Conservation (phyloP, 2,888 invertebrate species). For the Steromphala cineraria region DNA sequence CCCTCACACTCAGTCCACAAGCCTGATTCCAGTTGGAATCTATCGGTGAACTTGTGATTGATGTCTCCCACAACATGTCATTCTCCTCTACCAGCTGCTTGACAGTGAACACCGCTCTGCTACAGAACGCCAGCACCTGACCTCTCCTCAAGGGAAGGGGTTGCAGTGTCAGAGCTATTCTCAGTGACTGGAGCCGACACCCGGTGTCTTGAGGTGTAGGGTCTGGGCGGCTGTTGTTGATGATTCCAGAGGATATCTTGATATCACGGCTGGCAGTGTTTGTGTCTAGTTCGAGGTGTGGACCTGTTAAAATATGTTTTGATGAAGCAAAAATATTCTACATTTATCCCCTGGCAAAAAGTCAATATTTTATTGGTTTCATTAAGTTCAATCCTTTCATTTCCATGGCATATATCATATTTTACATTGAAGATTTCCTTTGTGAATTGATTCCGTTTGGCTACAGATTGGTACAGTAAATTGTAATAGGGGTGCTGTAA, state of each 20-base stretch:
- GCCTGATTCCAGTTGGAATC: not conserved
- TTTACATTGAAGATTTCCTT: too few species aligned
- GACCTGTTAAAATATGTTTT: not conserved
- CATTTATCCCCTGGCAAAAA: too few species aligned
- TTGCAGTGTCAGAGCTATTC: not conserved
- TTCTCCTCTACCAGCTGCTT: not conserved
- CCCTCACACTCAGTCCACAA: not conserved
- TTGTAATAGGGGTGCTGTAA: too few species aligned
- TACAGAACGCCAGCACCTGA: not conserved
- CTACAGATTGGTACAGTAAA: too few species aligned
- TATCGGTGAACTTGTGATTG: not conserved
- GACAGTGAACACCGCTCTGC: not conserved
- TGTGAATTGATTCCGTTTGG: too few species aligned
- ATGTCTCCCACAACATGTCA: not conserved
- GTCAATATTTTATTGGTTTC: too few species aligned
- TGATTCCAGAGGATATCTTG: not conserved
- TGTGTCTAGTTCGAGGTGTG: not conserved
- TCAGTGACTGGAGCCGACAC: not conserved
- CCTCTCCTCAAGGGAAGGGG: not conserved
- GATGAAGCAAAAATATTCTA: too few species aligned
- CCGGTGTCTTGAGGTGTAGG: not conserved
- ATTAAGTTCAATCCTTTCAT: too few species aligned
- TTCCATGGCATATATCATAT: too few species aligned
- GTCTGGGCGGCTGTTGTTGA: not conserved
- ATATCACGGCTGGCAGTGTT: not conserved